These are phyloP conservation scores for Drosophila prostipennis DNA, from an alignment of 2,888 invertebrate genomes.

Conservation along the genomic window DNA sequence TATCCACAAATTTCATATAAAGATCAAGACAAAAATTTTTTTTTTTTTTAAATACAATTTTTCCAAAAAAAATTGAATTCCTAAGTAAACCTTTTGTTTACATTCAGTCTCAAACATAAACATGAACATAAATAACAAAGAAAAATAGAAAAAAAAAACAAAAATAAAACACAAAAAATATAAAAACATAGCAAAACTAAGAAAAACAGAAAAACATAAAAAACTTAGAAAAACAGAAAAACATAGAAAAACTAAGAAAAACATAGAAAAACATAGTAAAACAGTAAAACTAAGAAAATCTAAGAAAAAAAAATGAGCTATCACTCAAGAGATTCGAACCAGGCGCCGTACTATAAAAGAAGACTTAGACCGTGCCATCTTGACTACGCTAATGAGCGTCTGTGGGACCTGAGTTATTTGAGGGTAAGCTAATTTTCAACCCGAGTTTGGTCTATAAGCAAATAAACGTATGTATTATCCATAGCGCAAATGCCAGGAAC, in stretches of 20 bases:
- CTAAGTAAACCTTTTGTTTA: no score
- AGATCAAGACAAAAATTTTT: no score
- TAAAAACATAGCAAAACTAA: background rate
- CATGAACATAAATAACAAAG: no score
- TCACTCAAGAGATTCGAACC: background rate
- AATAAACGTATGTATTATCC: no score
- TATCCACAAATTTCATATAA: no score
- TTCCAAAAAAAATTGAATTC: no score
- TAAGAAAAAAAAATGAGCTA: background rate
- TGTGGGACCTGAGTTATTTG: slow-evolving; percentile 16
- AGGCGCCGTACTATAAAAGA: background rate
- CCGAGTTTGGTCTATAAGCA: rapidly evolving
- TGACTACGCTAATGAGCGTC: slow-evolving; percentile 3
- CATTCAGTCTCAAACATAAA: no score
- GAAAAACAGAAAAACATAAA: background rate
- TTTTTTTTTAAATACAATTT: no score
- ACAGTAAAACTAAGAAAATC: background rate
- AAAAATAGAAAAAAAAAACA: no score
- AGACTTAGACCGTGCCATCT: background rate
- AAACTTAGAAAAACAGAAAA: no score
- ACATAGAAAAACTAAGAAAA: background rate
- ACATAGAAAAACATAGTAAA: background rate
- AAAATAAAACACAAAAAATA: no score
- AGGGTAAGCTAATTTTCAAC: background rate
- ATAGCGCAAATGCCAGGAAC: slow-evolving; percentile 49